Percentiles rank a stretch among this genome's conserved stretches.
These are phyloP conservation scores for Cavia aperea DNA, from an alignment of 2,113 vertebrate genomes.

Conservation along the genomic window DNA sequence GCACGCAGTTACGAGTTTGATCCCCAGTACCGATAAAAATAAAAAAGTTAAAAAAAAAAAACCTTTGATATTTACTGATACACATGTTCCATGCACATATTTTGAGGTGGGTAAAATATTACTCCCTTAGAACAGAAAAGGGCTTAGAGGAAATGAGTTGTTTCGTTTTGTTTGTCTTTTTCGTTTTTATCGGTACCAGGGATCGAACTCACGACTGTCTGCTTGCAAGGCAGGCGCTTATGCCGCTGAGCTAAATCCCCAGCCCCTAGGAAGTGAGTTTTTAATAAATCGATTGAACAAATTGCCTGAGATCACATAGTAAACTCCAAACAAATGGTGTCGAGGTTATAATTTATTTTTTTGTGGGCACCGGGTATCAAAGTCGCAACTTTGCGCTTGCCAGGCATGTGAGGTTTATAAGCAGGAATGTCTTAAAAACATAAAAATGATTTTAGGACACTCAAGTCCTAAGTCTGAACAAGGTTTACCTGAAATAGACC, in stretches of 20 bases:
- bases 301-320: neutral
- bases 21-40: too few species aligned
- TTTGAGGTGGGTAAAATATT: neutral
- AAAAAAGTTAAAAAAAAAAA: too few species aligned
- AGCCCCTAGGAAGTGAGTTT: neutral
- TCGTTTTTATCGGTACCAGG: too few species aligned
- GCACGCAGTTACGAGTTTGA: too few species aligned
- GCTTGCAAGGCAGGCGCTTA: too few species aligned
- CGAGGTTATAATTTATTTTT: neutral
- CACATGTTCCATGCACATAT: neutral
- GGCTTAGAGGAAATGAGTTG: neutral
- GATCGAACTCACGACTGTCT: too few species aligned
- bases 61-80: neutral
- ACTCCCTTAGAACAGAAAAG: neutral
- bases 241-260: too few species aligned
- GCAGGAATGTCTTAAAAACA: neutral
- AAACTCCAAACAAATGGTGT: neutral
- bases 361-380: too few species aligned
- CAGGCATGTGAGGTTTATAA: neutral
- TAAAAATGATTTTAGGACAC: neutral
- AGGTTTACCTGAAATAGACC: neutral
- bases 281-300: neutral
- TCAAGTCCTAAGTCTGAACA: neutral
- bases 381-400: too few species aligned
- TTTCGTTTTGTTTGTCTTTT: too few species aligned